A percentile compares a stretch with the other conserved stretches of the same genome.
Evolutionary conservation across 2,797 vertebrate species (phyloP).

Genomic region (Epinephelus awoara): DNA sequence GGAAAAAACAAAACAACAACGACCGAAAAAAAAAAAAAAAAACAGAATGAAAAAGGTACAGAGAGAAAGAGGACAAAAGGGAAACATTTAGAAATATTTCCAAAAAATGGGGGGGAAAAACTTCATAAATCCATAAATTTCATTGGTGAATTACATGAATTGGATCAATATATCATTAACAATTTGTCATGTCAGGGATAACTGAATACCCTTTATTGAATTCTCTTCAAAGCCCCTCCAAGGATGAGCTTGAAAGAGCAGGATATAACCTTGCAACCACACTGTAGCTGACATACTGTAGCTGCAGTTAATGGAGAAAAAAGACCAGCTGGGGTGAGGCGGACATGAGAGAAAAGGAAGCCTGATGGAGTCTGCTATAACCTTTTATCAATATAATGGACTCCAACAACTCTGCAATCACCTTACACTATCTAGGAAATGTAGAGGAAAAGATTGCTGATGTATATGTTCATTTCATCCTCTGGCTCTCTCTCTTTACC

Average conservation of each 20-base stretch:
- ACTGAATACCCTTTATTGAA: constrained; percentile 43
- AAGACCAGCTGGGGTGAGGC: constrained; percentile 49
- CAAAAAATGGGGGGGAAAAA: not conserved
- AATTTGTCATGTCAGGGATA: constrained; percentile 22
- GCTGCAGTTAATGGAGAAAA: constrained; percentile 69
- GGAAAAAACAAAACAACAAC: not conserved
- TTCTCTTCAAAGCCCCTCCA: constrained; percentile 26
- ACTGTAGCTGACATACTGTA: constrained; percentile 39
- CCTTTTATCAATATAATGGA: constrained; percentile 73
- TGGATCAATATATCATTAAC: constrained; percentile 49
- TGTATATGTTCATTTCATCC: constrained; percentile 29
- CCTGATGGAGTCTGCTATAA: constrained; percentile 59
- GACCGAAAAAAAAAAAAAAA: too few relatives aligned
- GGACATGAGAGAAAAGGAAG: constrained; percentile 43
- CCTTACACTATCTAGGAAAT: constrained; percentile 21
- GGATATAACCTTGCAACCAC: constrained; percentile 32
- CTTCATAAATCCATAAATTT: not conserved
- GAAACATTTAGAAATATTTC: not conserved
- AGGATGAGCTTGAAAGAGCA: constrained; percentile 27
- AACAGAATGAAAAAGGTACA: not conserved
- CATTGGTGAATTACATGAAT: constrained; percentile 26
- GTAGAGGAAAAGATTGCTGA: constrained; percentile 19
- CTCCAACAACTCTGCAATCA: constrained; percentile 56
- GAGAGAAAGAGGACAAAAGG: not conserved
- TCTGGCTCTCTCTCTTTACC: constrained; percentile 17